Percentiles rank a stretch among this genome's conserved stretches.
These are phyloP conservation scores for Neomonachus schauinslandi DNA, from an alignment of 2,113 vertebrate species.

Conservation along the genomic window DNA sequence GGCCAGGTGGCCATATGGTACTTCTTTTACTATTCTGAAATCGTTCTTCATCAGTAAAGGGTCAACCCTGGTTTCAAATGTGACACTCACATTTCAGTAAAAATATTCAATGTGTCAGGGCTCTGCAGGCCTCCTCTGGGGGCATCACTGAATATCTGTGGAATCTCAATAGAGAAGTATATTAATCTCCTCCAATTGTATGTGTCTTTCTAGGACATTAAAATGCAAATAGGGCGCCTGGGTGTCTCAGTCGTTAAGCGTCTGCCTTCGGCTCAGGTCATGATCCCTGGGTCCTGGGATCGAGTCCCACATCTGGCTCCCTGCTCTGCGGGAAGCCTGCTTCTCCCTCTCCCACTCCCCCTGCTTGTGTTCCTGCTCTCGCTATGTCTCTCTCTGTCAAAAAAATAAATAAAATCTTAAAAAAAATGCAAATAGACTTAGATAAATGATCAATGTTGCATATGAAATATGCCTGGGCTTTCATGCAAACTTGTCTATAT, in stretches of 20 bases:
- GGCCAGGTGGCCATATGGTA: not conserved
- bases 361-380: no score
- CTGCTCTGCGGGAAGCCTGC: no score
- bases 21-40: not conserved
- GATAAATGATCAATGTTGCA: not conserved
- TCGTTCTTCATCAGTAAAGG: not conserved
- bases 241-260: no score
- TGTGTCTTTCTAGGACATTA: not conserved
- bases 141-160: not conserved
- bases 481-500: not conserved
- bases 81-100: not conserved
- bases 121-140: not conserved
- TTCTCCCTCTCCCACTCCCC: no score
- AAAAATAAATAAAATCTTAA: no score
- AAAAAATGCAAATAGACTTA: not conserved
- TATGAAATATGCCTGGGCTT: not conserved
- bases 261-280: no score
- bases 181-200: not conserved
- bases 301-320: no score
- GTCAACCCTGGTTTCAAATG: not conserved
- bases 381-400: no score
- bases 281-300: no score
- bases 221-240: not conserved
- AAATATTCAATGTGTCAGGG: not conserved
- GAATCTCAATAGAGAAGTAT: not conserved